Evolutionary conservation across 2,888 invertebrate species (phyloP).

Genomic region (Meloe dianella): DNA sequence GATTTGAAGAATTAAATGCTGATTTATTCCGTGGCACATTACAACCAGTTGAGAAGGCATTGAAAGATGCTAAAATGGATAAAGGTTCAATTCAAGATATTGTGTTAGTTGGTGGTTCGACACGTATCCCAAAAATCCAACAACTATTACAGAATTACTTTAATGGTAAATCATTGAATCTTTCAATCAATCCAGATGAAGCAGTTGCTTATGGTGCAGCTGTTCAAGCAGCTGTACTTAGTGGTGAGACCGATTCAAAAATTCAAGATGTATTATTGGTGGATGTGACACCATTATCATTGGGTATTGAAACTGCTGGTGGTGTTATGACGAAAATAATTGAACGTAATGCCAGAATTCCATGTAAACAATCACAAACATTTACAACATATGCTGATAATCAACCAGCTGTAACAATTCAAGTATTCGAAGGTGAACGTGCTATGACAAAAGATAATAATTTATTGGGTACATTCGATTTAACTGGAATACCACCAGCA

Average conservation of each 20-base stretch:
- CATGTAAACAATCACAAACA: constrained; percentile 95
- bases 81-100: constrained; percentile 81
- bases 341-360: constrained; percentile 96
- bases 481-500: constrained; percentile 94
- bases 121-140: constrained; percentile 97
- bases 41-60: constrained; percentile 95
- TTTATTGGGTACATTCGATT: constrained; percentile 94
- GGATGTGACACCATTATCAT: constrained; percentile 88
- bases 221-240: constrained; percentile 94
- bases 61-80: constrained; percentile 96
- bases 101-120: constrained; percentile 77
- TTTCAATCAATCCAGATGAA: constrained; percentile 95
- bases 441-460: constrained; percentile 97
- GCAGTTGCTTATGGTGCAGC: constrained; percentile 97
- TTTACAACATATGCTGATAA: constrained; percentile 98
- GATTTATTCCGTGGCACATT: constrained; percentile 96
- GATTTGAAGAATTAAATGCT: constrained; percentile 96
- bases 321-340: constrained; percentile 96
- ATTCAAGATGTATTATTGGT: constrained; percentile 86
- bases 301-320: constrained; percentile 89
- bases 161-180: constrained; percentile 95
- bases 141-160: constrained; percentile 95
- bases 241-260: constrained; percentile 83
- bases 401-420: constrained; percentile 93
- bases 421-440: constrained; percentile 92